phyloP scores from a whole-genome alignment of 35 echinoderm and acorn worm genomes.

The Holothuria glaberrima region DNA sequence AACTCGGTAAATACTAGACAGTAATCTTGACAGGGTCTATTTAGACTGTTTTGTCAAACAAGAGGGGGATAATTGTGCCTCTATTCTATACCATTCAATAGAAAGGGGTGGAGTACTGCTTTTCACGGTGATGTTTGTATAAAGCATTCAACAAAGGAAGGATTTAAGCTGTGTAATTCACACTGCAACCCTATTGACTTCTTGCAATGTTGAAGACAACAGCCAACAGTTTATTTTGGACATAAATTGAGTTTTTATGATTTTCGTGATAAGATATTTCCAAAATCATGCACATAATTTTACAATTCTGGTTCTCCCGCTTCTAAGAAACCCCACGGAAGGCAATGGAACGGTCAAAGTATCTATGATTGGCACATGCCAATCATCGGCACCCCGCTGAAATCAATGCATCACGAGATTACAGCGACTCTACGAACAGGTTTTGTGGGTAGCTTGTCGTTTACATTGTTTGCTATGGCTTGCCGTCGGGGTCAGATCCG shows the following conservation, averaged over 20 bases:
- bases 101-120: conserved; percentile 43
- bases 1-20: conserved; percentile 27
- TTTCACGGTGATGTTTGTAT: conserved; percentile 37
- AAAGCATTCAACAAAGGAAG: conserved; percentile 7
- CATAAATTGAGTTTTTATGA: too few relatives aligned
- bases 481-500: conserved; percentile 17
- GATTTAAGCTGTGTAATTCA: conserved; percentile 25
- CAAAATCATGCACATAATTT: too few relatives aligned
- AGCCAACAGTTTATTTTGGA: background rate
- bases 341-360: conserved; percentile 34
- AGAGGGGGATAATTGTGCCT: conserved; percentile 41
- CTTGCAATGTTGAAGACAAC: background rate
- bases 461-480: background rate
- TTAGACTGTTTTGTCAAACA: conserved; percentile 53
- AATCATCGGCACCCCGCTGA: conserved; percentile 32
- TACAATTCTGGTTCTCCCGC: background rate
- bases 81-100: conserved; percentile 48
- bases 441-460: too few relatives aligned
- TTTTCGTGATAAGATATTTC: too few relatives aligned
- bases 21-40: conserved; percentile 34
- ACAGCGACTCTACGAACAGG: background rate
- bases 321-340: background rate
- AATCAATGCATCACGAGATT: conserved; percentile 42
- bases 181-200: conserved; percentile 25
- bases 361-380: conserved; percentile 28